These are phyloP conservation scores for Neolamprologus sp. DNA, from an alignment of 2,113 vertebrate species.

Conservation along the genomic window DNA sequence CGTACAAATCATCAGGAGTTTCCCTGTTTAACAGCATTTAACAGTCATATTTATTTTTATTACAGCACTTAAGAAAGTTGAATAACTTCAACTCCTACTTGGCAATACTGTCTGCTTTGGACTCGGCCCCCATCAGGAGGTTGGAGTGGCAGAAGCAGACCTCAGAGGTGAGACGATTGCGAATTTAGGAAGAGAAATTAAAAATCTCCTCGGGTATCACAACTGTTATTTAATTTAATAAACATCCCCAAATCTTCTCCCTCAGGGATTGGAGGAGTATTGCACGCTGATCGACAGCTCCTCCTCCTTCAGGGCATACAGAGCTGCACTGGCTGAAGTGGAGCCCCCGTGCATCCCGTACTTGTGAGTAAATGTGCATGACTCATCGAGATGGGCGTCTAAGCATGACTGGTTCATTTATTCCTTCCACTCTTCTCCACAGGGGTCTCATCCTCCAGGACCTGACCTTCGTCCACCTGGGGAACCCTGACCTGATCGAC, in stretches of 20 bases:
- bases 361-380: slow-evolving; percentile 76
- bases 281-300: slow-evolving; percentile 98
- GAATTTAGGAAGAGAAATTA: not conserved
- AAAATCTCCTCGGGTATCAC: not conserved
- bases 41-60: not conserved
- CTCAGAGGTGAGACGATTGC: slow-evolving; percentile 80
- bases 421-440: not conserved
- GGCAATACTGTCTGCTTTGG: slow-evolving; percentile 95
- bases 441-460: slow-evolving; percentile 97
- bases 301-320: slow-evolving; percentile 94
- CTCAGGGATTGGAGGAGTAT: slow-evolving; percentile 91
- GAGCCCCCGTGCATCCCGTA: slow-evolving; percentile 96
- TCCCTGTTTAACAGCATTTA: not conserved
- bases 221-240: not conserved
- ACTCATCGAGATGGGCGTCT: not conserved
- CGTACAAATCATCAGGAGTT: not conserved
- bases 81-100: slow-evolving; percentile 99
- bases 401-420: not conserved
- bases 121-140: slow-evolving; percentile 94
- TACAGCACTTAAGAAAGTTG: slow-evolving; percentile 93
- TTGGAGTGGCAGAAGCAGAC: slow-evolving; percentile 99
- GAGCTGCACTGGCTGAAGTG: slow-evolving; percentile 92
- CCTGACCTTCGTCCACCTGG: slow-evolving; percentile 95
- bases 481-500: slow-evolving; percentile 93
- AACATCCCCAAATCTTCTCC: not conserved